A percentile compares a stretch with the other conserved stretches of the same genome.
phyloP scores from a whole-genome alignment of 2,113 vertebrate genomes.

The Pongo pygmaeus region DNA sequence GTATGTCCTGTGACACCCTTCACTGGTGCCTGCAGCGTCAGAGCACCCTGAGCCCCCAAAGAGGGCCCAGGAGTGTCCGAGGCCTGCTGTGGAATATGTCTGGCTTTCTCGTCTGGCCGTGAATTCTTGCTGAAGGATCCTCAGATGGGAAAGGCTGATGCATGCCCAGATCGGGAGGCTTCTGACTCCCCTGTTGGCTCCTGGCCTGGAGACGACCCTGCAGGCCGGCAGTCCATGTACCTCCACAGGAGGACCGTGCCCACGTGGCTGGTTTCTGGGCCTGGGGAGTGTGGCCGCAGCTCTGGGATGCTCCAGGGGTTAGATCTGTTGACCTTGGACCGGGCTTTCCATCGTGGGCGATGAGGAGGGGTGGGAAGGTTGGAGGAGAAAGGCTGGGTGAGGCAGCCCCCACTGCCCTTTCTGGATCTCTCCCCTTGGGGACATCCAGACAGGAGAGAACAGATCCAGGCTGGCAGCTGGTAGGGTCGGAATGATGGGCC shows the following conservation, averaged over 20 bases:
- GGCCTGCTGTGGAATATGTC: not conserved
- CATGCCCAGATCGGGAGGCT: rapidly evolving
- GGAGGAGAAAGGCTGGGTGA: not conserved
- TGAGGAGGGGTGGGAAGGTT: not conserved
- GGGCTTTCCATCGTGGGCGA: not conserved
- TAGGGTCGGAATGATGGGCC: not conserved
- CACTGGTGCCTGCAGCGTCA: no score
- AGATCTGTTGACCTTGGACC: not conserved
- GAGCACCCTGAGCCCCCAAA: rapidly evolving
- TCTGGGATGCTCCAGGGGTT: not conserved
- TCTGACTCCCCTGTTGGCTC: not conserved
- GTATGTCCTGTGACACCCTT: not conserved
- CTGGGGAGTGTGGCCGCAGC: not conserved
- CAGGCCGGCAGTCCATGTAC: no score
- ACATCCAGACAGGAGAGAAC: not conserved
- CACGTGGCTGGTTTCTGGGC: not conserved
- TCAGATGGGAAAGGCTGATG: not conserved
- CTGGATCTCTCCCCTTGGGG: not conserved
- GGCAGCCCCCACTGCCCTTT: not conserved
- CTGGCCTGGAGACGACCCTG: not conserved
- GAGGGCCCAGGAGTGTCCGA: not conserved
- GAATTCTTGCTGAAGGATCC: no score
- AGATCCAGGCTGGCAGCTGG: not conserved
- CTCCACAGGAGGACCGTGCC: not conserved
- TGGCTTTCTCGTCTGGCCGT: rapidly evolving